phyloP scores from a whole-genome alignment of 2,888 invertebrate genomes.

The Dasysyrphus tricinctus region DNA sequence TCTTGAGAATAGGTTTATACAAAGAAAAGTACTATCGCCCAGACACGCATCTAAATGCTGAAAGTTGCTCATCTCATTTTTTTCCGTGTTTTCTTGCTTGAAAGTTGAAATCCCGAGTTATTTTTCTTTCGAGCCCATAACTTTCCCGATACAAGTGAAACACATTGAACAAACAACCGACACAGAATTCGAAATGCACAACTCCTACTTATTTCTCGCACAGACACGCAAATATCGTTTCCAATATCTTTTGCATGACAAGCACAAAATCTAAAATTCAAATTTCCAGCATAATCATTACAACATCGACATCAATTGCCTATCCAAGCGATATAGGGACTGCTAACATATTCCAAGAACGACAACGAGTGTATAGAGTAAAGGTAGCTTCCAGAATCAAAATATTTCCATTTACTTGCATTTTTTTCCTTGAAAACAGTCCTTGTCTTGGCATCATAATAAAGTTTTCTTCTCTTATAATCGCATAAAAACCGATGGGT shows the following conservation, averaged over 20 bases:
- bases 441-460: conserved; percentile 39
- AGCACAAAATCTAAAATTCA: conserved; percentile 66
- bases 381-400: not conserved
- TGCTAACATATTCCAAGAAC: conserved; percentile 40
- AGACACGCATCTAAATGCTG: not conserved
- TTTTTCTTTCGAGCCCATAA: not conserved
- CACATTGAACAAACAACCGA: conserved; percentile 37
- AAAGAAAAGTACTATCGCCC: too few relatives aligned
- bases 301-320: conserved; percentile 58
- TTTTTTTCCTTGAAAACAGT: conserved; percentile 17
- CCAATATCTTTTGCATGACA: conserved; percentile 62
- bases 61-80: not conserved
- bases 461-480: conserved; percentile 33
- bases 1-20: not conserved
- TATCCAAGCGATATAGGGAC: conserved; percentile 29
- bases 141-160: not conserved
- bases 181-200: conserved; percentile 33
- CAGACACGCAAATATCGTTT: conserved; percentile 34
- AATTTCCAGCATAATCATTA: conserved; percentile 65
- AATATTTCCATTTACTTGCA: not conserved
- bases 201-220: not conserved
- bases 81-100: not conserved
- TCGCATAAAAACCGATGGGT: conserved; percentile 44
- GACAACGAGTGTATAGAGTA: conserved; percentile 16
- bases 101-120: not conserved